Evolutionary conservation across 1,140 invertebrate species (phyloP).

Genomic region (Zaprionus taronus): DNA sequence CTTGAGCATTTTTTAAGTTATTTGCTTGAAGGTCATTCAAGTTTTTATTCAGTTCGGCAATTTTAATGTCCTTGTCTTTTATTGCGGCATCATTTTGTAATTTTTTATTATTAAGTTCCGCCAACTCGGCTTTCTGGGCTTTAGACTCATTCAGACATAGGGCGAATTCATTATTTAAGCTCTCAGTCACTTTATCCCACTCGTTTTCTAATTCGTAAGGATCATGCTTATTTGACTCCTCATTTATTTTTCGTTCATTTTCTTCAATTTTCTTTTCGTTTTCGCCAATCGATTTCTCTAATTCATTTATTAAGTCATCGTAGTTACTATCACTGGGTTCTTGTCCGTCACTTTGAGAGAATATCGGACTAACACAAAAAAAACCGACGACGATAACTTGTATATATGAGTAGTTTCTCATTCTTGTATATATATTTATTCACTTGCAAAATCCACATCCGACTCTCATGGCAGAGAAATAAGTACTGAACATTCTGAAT

Average conservation of each 20-base stretch:
- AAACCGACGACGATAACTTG: neutral
- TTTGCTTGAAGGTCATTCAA: neutral
- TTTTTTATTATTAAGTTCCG: neutral
- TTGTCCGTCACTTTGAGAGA: neutral
- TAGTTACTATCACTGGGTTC: neutral
- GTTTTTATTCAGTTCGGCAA: neutral
- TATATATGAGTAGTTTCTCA: neutral
- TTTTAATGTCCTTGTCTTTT: neutral
- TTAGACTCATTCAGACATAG: neutral
- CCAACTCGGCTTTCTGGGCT: neutral
- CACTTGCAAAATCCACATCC: neutral
- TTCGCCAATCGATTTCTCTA: neutral
- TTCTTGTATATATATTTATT: neutral
- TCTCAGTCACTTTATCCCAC: neutral
- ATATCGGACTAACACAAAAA: neutral
- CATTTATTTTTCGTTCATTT: neutral
- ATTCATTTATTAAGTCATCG: neutral
- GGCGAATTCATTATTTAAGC: neutral
- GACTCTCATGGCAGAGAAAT: neutral
- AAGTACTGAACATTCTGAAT: neutral
- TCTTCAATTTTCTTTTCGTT: neutral
- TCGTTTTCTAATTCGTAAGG: neutral
- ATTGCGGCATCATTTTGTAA: constrained; percentile 46
- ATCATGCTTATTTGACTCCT: neutral
- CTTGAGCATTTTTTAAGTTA: neutral